Percentiles rank a stretch among this genome's conserved stretches.
phyloP scores from a whole-genome alignment of 2,888 invertebrate species.

The Thereva unica region DNA sequence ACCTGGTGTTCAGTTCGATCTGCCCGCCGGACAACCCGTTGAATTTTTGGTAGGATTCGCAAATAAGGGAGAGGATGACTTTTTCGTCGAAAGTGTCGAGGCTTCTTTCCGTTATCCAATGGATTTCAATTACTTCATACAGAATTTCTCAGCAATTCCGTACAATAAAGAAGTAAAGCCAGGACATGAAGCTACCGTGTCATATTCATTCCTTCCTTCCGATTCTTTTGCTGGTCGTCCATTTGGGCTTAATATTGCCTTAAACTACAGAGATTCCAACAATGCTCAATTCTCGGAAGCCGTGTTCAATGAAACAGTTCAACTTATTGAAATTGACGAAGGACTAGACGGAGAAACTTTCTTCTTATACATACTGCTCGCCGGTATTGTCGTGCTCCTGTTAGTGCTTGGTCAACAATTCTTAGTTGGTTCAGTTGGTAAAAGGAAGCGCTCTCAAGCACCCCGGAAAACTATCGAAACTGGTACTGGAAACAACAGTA shows the following conservation, averaged over 20 bases:
- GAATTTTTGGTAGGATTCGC: constrained; percentile 95
- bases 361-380: constrained; percentile 95
- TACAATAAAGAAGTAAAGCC: constrained; percentile 89
- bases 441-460: constrained; percentile 62
- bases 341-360: constrained; percentile 98
- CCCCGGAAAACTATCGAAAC: constrained; percentile 78
- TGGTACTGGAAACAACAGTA: constrained; percentile 84
- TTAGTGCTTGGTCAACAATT: constrained; percentile 89
- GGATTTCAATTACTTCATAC: constrained; percentile 97
- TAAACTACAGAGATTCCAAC: constrained; percentile 83
- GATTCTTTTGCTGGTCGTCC: constrained; percentile 97
- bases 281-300: constrained; percentile 74
- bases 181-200: constrained; percentile 89
- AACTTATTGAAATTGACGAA: constrained; percentile 94
- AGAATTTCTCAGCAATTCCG: constrained; percentile 92
- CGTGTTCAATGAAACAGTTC: constrained; percentile 97
- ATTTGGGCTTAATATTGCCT: constrained; percentile 90
- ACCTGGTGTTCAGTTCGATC: constrained; percentile 69
- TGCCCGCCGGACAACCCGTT: constrained; percentile 81
- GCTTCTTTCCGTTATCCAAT: constrained; percentile 98
- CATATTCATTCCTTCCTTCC: constrained; percentile 92
- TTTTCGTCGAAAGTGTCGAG: constrained; percentile 89
- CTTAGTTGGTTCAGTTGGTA: constrained; percentile 80
- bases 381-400: constrained; percentile 83
- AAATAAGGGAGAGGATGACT: constrained; percentile 91